A percentile compares a stretch with the other conserved stretches of the same genome.
Evolutionary conservation across 2,888 invertebrate genomes (phyloP).

Genomic region (Panorpa germanica): DNA sequence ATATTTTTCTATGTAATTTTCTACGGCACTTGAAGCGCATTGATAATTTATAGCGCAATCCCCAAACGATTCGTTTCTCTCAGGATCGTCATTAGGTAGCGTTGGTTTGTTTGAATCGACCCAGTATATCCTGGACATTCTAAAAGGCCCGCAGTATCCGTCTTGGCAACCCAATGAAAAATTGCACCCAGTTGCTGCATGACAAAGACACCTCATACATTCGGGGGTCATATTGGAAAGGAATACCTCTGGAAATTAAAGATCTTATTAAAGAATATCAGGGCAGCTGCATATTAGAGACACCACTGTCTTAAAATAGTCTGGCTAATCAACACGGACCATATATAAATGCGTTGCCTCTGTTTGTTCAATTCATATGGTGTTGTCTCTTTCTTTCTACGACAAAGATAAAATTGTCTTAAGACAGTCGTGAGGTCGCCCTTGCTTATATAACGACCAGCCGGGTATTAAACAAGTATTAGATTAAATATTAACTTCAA

Average conservation of each 20-base stretch:
- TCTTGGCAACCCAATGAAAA: slow-evolving; percentile 29
- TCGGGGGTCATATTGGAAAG: slow-evolving; percentile 29
- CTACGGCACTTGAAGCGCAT: slow-evolving; percentile 37
- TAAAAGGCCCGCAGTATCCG: slow-evolving; percentile 45
- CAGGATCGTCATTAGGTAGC: slow-evolving; percentile 33
- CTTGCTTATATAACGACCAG: too few relatives aligned
- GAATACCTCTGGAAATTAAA: slow-evolving; percentile 23
- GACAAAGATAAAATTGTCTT: too few relatives aligned
- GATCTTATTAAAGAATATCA: too few relatives aligned
- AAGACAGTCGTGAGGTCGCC: too few relatives aligned
- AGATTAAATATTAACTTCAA: too few relatives aligned
- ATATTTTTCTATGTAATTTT: slow-evolving; percentile 36
- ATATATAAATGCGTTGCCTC: too few relatives aligned
- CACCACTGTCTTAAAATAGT: too few relatives aligned
- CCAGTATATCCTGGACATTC: slow-evolving; percentile 43
- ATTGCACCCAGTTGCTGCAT: slow-evolving; percentile 35
- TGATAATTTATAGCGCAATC: slow-evolving; percentile 37
- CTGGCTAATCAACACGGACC: too few relatives aligned
- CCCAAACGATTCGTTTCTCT: slow-evolving; percentile 35
- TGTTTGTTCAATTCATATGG: too few relatives aligned
- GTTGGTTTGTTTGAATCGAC: slow-evolving; percentile 38
- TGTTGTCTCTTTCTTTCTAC: too few relatives aligned
- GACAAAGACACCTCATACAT: slow-evolving; percentile 37
- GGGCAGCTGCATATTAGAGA: too few relatives aligned
- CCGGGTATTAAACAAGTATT: too few relatives aligned